Conservation (phyloP, 2,797 vertebrate species). For the Scomberomorus guttatus region DNA sequence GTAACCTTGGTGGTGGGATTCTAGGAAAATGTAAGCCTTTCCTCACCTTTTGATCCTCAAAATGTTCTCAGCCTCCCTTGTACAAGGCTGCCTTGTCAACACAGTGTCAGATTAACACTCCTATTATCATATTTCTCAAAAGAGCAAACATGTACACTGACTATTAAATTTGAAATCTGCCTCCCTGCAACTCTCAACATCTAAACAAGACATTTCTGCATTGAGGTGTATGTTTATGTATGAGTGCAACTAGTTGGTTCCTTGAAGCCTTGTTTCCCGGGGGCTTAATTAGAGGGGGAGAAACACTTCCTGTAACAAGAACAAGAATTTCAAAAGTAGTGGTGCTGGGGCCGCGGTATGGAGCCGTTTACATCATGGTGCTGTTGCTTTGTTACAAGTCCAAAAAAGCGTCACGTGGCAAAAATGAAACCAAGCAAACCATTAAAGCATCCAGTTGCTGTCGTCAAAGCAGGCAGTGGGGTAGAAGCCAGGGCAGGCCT, state of each 20-base stretch:
- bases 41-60: conserved; percentile 75
- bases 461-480: conserved; percentile 33
- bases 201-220: conserved; percentile 45
- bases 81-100: conserved; percentile 60
- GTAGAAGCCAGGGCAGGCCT: conserved; percentile 52
- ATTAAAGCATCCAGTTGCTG: conserved; percentile 52
- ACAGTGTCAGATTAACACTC: conserved; percentile 65
- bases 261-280: conserved; percentile 59
- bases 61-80: conserved; percentile 62
- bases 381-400: conserved; percentile 49
- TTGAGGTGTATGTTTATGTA: conserved; percentile 61
- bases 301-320: conserved; percentile 68
- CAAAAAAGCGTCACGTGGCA: conserved; percentile 39
- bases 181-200: conserved; percentile 25
- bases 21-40: conserved; percentile 68
- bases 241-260: conserved; percentile 55
- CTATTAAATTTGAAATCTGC: conserved; percentile 26
- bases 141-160: conserved; percentile 26
- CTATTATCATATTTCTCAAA: conserved; percentile 57
- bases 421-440: conserved; percentile 35
- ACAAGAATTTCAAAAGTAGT: conserved; percentile 55
- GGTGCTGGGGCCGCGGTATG: conserved; percentile 28
- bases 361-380: conserved; percentile 41
- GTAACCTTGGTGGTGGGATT: conserved; percentile 73
- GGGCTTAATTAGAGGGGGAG: conserved; percentile 65